Evolutionary conservation across 1,140 invertebrate species (phyloP).

Genomic region (Dryas iulia): DNA sequence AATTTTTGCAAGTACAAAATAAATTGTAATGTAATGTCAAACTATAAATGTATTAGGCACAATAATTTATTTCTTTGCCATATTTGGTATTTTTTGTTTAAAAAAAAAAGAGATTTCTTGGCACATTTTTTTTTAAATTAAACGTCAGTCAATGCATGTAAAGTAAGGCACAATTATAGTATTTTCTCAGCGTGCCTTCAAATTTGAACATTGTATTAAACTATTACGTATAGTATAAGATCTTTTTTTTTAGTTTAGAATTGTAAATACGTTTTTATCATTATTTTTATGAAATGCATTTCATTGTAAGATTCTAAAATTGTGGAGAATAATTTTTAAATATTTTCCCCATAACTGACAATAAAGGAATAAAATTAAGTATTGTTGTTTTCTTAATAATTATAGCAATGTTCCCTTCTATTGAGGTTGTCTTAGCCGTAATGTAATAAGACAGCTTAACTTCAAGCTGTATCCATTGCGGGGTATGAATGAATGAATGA

Average conservation of each 20-base stretch:
- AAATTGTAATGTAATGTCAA: not conserved
- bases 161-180: slow-evolving; percentile 44
- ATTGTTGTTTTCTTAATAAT: slow-evolving; percentile 36
- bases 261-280: slow-evolving; percentile 75
- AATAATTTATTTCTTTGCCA: not conserved
- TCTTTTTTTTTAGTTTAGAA: slow-evolving; percentile 40
- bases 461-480: too few species aligned
- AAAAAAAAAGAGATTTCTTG: slow-evolving; percentile 9
- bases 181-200: slow-evolving; percentile 58
- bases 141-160: slow-evolving; percentile 25
- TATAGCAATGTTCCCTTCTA: not conserved
- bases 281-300: slow-evolving; percentile 76
- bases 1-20: slow-evolving; percentile 35
- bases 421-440: too few species aligned
- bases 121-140: slow-evolving; percentile 27
- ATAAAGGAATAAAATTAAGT: slow-evolving; percentile 75
- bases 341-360: slow-evolving; percentile 73
- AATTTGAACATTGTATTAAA: slow-evolving; percentile 61
- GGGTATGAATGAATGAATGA: too few species aligned
- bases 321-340: slow-evolving; percentile 68
- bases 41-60: not conserved
- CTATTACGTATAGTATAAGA: slow-evolving; percentile 53
- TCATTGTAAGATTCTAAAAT: slow-evolving; percentile 72
- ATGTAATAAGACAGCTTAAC: too few species aligned
- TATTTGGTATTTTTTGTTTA: not conserved